Base-by-base conservation (phyloP, 53 echinoderm and acorn worm genomes). In the Stichopus horrens region DNA sequence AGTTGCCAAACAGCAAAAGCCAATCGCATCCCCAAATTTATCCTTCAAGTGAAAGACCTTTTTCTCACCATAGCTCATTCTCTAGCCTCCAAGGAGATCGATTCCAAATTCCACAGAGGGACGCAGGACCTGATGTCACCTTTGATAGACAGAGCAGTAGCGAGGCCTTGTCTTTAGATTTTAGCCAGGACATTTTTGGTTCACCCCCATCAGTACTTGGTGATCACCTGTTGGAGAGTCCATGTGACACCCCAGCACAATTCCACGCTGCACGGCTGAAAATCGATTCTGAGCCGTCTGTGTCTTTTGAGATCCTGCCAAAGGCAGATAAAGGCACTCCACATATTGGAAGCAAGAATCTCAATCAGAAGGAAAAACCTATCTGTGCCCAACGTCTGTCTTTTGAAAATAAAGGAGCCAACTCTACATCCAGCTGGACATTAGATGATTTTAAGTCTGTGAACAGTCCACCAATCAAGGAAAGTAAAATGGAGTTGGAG, bases 191-290 rank as follows among this genome's bases (percentile, higher is more conserved):
- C 51, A 90, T 87, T 9, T 96, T 96, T 91, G 96, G 93, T 7
- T 93, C 92, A 5, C 88, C 90, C 76, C 90, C 90, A 59, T 83
- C 93, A 55, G 89, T 90, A 56, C 88, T 92, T 9, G 95, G 92
- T 56, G 89, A 92, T 21, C 88, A 91, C 5, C 87, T 95, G 19
- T 75, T 95, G 54, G 96, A 96, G 86, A 96, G 96, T 79, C 96
- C 96, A 22, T 85, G 93, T 18, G 94, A 94, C 71, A 93, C 93
- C n/a, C 93, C 96, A 5, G 89, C 92, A 73, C 95, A 95, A 83
- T 96, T 95, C 76, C 92, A 91, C 37, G 90, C 90, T 21, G 91
- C 91, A 57, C 93, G 91, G 75, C 90, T 96, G 76, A 86, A 93
- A 57, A 86, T 96, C 9, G 96, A 96, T 19, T 91, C 91, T 0